Base-by-base conservation (phyloP, 2,888 invertebrate species). In the Myopa tessellatipennis region DNA sequence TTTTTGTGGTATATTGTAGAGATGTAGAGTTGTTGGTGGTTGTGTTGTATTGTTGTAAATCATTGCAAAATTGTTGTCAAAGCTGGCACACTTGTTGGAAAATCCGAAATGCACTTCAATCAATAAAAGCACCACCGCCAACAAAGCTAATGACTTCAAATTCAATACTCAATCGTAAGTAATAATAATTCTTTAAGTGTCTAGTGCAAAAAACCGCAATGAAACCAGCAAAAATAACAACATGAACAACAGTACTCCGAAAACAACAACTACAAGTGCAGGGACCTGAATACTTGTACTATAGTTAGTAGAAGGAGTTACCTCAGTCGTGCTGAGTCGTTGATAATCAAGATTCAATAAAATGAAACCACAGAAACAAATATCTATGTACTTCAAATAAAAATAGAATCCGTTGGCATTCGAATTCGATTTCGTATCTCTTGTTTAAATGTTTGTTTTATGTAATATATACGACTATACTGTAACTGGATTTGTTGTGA, bases 91-190 rank as follows among this genome's bases (percentile, higher is more conserved):
- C 12, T 65, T 65, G 65, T 4, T 12, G 5, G 38, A 55, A 50
- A 70, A 55, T 76, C 79, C 74, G 79, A 81, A 82, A 78, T 83
- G 84, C 82, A 82, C 84, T 84, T 84, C 83, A 83, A 84, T 83
- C 45, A 69, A 69, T 16, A 50, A 69, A 6, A 69, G 52, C 65
- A 65, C 10, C 65, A 10, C 26, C 10, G 18, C 5, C 26, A 69
- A 50, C 50, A 50, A 69, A 40, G 40, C 10, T 8, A 69, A 69
- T 34, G 12, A 69, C 34, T 69, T 69, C 69, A 69, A 69, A 52
- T 69, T 69, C 69, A 69, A 69, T 69, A 69, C 69, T 69, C 69
- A 69, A 69, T 69, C 45, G 50, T 69, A 69, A 45, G 1, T 26
- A 65, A 34, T 34, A 69, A 52, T 52, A 7, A 34, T 45, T 45